These are phyloP conservation scores for Meteorus cinctellus DNA, from an alignment of 2,888 invertebrate genomes.

Conservation along the genomic window DNA sequence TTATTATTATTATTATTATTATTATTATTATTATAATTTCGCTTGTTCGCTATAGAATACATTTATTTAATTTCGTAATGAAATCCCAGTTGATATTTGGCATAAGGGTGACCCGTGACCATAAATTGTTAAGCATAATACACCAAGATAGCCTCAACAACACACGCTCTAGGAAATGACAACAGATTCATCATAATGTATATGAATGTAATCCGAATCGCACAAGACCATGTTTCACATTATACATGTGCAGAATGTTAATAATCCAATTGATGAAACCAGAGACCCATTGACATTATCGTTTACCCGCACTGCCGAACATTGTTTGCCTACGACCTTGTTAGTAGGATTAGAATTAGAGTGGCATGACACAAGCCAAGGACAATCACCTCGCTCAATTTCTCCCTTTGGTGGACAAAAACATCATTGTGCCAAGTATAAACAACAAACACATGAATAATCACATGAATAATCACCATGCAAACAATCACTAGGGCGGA, in stretches of 20 bases:
- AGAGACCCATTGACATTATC: constrained; percentile 26
- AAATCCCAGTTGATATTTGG: background rate
- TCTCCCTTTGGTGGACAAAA: background rate
- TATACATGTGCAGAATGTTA: constrained; percentile 36
- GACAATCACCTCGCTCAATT: background rate
- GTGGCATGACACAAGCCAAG: constrained; percentile 11
- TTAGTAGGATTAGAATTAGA: constrained; percentile 20
- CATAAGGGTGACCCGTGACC: background rate
- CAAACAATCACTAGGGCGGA: background rate
- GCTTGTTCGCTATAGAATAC: background rate
- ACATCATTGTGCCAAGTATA: background rate
- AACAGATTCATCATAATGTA: constrained; percentile 16
- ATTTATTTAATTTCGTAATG: background rate
- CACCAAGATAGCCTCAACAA: background rate
- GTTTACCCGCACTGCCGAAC: constrained; percentile 27
- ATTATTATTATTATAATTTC: background rate
- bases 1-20: too few relatives aligned
- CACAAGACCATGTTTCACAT: constrained; percentile 21
- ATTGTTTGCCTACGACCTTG: constrained; percentile 16
- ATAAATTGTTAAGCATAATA: background rate
- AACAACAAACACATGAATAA: background rate
- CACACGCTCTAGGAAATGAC: background rate
- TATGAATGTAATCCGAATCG: constrained; percentile 23
- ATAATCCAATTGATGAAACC: constrained; percentile 37
- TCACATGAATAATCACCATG: background rate